phyloP scores from a whole-genome alignment of 2,113 vertebrate genomes.

The Thunnus maccoyii region DNA sequence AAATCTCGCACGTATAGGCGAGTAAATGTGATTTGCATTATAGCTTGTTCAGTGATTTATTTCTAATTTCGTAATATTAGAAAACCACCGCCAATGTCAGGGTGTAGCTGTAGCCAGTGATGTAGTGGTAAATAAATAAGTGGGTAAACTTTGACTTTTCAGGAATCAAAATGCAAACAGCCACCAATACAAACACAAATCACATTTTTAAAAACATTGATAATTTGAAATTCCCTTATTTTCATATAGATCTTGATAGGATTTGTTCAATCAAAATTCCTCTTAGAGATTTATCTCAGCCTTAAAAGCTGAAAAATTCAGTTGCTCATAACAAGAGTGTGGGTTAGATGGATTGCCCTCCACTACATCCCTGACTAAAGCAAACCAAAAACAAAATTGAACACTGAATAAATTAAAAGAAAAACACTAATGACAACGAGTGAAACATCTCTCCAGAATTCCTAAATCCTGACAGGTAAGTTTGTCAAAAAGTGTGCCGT shows the following conservation, averaged over 20 bases:
- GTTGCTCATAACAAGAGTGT: slow-evolving; percentile 36
- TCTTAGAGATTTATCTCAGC: slow-evolving; percentile 19
- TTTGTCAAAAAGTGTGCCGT: slow-evolving; percentile 46
- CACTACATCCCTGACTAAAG: slow-evolving; percentile 64
- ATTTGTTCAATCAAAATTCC: slow-evolving; percentile 38
- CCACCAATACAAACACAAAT: slow-evolving; percentile 64
- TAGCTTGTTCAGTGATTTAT: slow-evolving; percentile 13
- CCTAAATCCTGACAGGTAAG: slow-evolving; percentile 41
- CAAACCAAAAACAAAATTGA: slow-evolving; percentile 4
- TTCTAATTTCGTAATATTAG: slow-evolving; percentile 14
- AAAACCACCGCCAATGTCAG: slow-evolving; percentile 24
- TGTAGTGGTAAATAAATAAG: slow-evolving; percentile 35
- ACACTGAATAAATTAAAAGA: slow-evolving; percentile 28
- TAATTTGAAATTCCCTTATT: slow-evolving; percentile 13
- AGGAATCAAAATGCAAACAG: slow-evolving; percentile 62
- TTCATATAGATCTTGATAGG: slow-evolving; percentile 4
- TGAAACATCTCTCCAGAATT: slow-evolving; percentile 51
- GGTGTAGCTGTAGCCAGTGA: slow-evolving; percentile 54
- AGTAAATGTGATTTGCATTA: slow-evolving; percentile 27
- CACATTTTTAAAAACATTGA: slow-evolving; percentile 53
- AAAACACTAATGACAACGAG: slow-evolving; percentile 56
- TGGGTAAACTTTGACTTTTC: slow-evolving; percentile 41
- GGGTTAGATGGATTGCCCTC: slow-evolving; percentile 23
- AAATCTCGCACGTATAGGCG: background rate
- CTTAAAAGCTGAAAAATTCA: slow-evolving; percentile 19